Percentiles rank a stretch among this genome's conserved stretches.
Evolutionary conservation across 2,113 vertebrate genomes (phyloP).

Genomic region (Ovis canadensis): DNA sequence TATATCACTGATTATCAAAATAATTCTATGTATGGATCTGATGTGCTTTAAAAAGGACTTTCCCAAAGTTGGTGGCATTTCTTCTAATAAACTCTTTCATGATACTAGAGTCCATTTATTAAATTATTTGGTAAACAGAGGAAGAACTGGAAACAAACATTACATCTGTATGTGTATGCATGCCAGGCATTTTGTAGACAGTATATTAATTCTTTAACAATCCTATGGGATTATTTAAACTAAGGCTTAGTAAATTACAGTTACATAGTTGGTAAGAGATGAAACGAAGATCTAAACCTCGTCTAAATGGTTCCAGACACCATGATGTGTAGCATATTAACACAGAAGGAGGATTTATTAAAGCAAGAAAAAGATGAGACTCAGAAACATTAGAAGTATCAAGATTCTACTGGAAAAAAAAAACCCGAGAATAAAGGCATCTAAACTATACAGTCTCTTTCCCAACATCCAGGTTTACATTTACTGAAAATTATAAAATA

Average conservation of each 20-base stretch:
- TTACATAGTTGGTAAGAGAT: not conserved
- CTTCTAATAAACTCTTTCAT: not conserved
- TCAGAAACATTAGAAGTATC: not conserved
- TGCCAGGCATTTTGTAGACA: not conserved
- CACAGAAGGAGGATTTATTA: not conserved
- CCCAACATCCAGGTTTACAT: not conserved
- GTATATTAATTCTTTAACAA: not conserved
- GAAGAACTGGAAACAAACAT: not conserved
- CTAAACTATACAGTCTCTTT: not conserved
- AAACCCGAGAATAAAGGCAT: not conserved
- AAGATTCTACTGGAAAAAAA: not conserved
- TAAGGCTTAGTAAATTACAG: not conserved
- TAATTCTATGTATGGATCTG: not conserved
- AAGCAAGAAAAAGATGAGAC: not conserved
- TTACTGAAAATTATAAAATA: not conserved
- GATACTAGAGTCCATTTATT: not conserved
- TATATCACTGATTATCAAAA: not conserved
- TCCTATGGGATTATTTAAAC: not conserved
- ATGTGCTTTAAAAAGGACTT: not conserved
- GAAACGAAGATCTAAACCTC: not conserved
- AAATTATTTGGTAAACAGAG: slow-evolving; percentile 9
- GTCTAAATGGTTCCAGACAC: not conserved
- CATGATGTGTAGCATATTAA: not conserved
- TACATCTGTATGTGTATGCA: not conserved
- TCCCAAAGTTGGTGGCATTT: not conserved